Conservation (phyloP, 2,888 invertebrate genomes). For the Osmoderma eremita region DNA sequence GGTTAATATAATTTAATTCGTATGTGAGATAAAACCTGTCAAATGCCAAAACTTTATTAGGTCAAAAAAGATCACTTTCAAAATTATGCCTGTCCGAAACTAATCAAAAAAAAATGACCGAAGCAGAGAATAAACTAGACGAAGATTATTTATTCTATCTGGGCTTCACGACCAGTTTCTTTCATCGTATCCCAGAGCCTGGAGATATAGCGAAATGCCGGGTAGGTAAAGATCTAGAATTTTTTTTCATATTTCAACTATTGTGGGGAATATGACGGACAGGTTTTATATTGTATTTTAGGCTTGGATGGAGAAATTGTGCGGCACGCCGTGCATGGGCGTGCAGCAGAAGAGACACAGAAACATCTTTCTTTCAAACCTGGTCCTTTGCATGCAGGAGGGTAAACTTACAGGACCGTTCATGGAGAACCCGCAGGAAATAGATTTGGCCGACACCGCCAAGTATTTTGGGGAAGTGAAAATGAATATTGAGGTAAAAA, state of each 20-base stretch:
- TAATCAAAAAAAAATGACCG: conserved; percentile 41
- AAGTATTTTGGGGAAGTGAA: conserved; percentile 56
- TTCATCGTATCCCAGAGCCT: conserved; percentile 51
- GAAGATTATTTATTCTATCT: conserved; percentile 64
- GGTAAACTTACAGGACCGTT: conserved; percentile 61
- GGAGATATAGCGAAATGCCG: conserved; percentile 52
- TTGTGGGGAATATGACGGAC: too few species aligned
- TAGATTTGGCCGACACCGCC: conserved; percentile 58
- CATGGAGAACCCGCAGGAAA: conserved; percentile 56
- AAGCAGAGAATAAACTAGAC: conserved; percentile 61
- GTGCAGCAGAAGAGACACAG: conserved; percentile 61
- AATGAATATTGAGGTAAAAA: conserved; percentile 52
- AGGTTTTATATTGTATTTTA: too few species aligned
- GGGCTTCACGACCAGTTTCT: conserved; percentile 58
- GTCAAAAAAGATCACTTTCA: conserved; percentile 8
- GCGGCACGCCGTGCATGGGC: conserved; percentile 58
- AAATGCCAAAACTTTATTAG: conserved; percentile 10
- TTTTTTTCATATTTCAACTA: not conserved
- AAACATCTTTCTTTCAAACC: conserved; percentile 63
- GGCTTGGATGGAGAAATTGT: conserved; percentile 62
- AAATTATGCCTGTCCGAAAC: conserved; percentile 24
- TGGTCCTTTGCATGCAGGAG: conserved; percentile 63
- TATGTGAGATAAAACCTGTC: not conserved
- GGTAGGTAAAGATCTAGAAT: conserved; percentile 45
- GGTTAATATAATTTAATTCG: too few species aligned